Base-by-base conservation (phyloP, 1,140 invertebrate genomes). In the Idris sp. region DNA sequence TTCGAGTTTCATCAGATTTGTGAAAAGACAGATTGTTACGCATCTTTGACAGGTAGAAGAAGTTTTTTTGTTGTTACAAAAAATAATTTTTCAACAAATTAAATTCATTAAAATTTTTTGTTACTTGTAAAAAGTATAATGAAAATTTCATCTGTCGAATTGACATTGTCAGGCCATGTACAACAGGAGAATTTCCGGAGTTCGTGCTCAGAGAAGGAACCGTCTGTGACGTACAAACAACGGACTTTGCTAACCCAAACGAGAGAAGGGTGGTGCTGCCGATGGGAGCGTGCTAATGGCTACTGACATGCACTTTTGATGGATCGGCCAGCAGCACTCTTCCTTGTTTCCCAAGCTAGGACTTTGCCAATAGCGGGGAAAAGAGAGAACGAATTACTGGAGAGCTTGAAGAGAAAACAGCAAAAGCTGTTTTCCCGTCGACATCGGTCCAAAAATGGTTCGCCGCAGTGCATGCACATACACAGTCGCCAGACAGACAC, bases 251-350 rank as follows among this genome's bases (percentile, higher is more conserved):
- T 33, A 62, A 72, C 59, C 48, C 49, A 67, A 71, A 62, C 77
- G 53, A 65, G 31, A 38, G 48, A 69, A 76, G 74, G 77, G 77
- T 78, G 69, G 53, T 43, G 49, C 61, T 80, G 79, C 83, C 84
- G 81, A 82, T 85, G 87, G 84, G 86, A 88, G 88, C 84, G 87
- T 88, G 86, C 89, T 89, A 89, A 89, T 89, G 89, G 89, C 87
- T 88, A 89, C 86, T 89, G 89, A 89, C 89, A 85, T 85, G 80
- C 81, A 83, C 80, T 85, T 86, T 88, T 89, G 89, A 89, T 89
- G 88, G 89, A 89, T 89, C 86, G 88, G 81, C 83, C 82, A 81
- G 79, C 83, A 83, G 76, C 84, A 83, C 80, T 84, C 80, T 82
- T 84, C 73, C 81, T 82, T 79, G 76, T 78, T 78, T 80, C 74